Conservation (phyloP, 1,140 invertebrate species). For the Formica selysi region DNA sequence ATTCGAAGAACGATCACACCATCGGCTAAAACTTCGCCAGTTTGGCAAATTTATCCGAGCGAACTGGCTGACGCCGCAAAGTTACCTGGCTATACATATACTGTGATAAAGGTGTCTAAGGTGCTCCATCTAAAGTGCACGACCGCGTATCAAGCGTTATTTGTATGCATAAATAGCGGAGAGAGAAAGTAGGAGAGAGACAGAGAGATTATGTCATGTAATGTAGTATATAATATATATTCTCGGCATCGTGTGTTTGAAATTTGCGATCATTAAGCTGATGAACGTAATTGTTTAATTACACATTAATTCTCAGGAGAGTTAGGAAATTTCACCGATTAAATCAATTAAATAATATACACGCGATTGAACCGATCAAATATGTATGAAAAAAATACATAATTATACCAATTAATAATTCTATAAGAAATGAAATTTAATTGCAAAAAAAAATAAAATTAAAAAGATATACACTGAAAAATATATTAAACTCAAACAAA, state of each 20-base stretch:
- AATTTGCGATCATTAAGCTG: neutral
- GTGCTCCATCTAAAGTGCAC: neutral
- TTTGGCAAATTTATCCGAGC: conserved; percentile 11
- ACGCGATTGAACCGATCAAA: neutral
- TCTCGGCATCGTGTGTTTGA: neutral
- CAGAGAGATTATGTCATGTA: neutral
- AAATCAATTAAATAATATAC: conserved; percentile 8
- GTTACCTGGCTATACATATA: neutral
- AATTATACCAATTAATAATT: neutral
- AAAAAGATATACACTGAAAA: too few relatives aligned
- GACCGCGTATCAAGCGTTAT: neutral
- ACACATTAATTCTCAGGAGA: neutral
- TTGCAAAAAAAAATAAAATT: neutral
- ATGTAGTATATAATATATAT: neutral
- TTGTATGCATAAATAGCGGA: neutral
- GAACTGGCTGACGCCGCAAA: neutral
- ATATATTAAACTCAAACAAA: too few relatives aligned
- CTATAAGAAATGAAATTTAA: neutral
- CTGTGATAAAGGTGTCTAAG: neutral
- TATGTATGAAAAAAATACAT: neutral
- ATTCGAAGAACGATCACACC: conserved; percentile 14
- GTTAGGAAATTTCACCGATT: conserved; percentile 22
- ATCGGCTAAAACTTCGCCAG: neutral
- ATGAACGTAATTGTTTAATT: conserved; percentile 23
- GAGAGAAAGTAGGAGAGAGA: neutral